Conservation (phyloP, 2,888 invertebrate species). For the Brachynemurus nebulosus region DNA sequence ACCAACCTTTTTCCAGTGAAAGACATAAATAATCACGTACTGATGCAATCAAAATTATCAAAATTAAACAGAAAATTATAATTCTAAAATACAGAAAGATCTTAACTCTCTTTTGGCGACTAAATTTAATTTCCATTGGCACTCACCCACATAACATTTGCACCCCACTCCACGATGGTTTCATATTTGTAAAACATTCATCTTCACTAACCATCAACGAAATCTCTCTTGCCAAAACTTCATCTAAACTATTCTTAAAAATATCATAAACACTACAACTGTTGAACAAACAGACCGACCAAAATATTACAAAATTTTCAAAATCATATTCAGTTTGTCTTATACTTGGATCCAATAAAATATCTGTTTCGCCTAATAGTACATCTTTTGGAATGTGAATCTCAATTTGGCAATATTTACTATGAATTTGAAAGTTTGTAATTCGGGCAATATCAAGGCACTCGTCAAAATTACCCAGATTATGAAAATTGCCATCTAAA, state of each 20-base stretch:
- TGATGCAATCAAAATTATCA: too few species aligned
- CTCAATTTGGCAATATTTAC: constrained; percentile 2
- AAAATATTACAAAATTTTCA: not conserved
- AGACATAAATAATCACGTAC: too few species aligned
- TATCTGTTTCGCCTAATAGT: not conserved
- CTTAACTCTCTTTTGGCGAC: too few species aligned
- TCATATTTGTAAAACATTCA: too few species aligned
- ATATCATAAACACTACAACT: constrained; percentile 4
- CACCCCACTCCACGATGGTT: too few species aligned
- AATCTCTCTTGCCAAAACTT: too few species aligned
- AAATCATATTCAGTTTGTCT: not conserved
- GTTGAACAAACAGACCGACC: constrained; percentile 1
- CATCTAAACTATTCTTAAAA: not conserved
- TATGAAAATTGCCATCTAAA: constrained; percentile 52
- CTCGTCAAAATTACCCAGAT: constrained; percentile 56
- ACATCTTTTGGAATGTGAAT: not conserved
- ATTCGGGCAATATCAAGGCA: constrained; percentile 39
- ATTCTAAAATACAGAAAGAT: too few species aligned
- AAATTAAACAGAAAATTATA: too few species aligned
- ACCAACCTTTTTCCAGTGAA: not conserved
- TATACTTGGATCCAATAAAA: too few species aligned
- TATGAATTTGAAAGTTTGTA: not conserved
- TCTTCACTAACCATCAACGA: too few species aligned
- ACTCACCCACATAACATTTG: too few species aligned
- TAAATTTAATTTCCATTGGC: too few species aligned